Evolutionary conservation across 2,797 vertebrate species (phyloP).

Genomic region (Holocentrus rufus): DNA sequence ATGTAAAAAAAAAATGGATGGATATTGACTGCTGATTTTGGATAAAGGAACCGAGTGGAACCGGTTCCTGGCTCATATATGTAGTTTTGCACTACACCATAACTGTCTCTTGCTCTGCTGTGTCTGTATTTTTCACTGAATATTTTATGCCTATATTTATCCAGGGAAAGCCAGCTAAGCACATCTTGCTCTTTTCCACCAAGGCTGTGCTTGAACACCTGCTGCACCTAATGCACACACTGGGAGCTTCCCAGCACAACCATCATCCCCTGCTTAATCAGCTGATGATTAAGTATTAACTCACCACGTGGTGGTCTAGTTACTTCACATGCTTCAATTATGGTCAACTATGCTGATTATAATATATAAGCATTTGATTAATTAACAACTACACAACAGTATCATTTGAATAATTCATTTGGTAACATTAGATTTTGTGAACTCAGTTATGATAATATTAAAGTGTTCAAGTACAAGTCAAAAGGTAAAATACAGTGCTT

Average conservation of each 20-base stretch:
- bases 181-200: slow-evolving; percentile 3
- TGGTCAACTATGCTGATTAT: no score
- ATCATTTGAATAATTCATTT: no score
- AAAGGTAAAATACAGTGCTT: no score
- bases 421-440: no score
- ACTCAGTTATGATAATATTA: no score
- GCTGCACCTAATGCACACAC: neutral
- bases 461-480: no score
- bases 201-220: neutral
- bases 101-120: neutral
- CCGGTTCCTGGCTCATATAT: neutral
- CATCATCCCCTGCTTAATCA: slow-evolving; percentile 20
- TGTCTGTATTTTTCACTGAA: slow-evolving; percentile 16
- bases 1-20: slow-evolving; percentile 14
- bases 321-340: no score
- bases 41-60: slow-evolving; percentile 18
- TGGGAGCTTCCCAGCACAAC: no score
- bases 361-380: no score
- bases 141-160: slow-evolving; percentile 27
- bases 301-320: neutral
- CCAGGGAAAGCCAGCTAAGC: neutral
- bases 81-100: slow-evolving; percentile 1
- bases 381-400: neutral
- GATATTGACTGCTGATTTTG: slow-evolving; percentile 21
- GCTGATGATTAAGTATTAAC: neutral